A percentile compares a stretch with the other conserved stretches of the same genome.
phyloP scores from a whole-genome alignment of 1,140 invertebrate species.

The Manduca sexta region DNA sequence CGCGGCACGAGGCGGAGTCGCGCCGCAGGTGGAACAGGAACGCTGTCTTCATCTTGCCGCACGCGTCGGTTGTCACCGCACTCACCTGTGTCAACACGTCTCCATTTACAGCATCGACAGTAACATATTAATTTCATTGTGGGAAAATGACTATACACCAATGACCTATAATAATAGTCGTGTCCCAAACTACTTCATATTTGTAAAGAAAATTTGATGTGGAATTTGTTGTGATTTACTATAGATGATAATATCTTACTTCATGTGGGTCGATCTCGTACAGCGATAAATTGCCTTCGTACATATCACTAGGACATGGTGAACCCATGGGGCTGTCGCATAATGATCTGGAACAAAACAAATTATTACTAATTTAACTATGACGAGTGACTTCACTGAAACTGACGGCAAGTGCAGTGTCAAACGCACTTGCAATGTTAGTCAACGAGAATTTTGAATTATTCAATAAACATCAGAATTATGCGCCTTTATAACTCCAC shows the following conservation, averaged over 20 bases:
- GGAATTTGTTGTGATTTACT: no score
- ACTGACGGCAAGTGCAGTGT: no score
- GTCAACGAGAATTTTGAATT: no score
- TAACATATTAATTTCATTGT: neutral
- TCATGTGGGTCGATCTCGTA: slow-evolving; percentile 83
- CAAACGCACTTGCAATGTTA: no score
- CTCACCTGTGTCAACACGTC: no score
- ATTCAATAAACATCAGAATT: no score
- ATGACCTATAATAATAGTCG: no score
- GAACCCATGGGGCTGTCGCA: slow-evolving; percentile 58
- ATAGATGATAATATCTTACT: slow-evolving; percentile 61
- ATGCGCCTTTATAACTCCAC: no score
- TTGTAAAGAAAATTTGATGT: neutral
- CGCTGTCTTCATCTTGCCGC: slow-evolving; percentile 82
- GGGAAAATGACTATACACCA: neutral
- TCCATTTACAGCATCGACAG: no score
- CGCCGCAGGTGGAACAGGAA: slow-evolving; percentile 81
- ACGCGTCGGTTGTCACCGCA: slow-evolving; percentile 36
- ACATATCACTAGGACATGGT: slow-evolving; percentile 60
- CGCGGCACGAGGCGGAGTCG: slow-evolving; percentile 74
- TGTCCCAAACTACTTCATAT: no score
- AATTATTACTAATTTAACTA: no score
- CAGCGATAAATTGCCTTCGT: slow-evolving; percentile 77
- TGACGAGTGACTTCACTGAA: no score
- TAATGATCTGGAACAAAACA: slow-evolving; percentile 39